Percentiles rank a stretch among this genome's conserved stretches.
Conservation (phyloP, 2,888 invertebrate genomes). For the Macaria liturata region DNA sequence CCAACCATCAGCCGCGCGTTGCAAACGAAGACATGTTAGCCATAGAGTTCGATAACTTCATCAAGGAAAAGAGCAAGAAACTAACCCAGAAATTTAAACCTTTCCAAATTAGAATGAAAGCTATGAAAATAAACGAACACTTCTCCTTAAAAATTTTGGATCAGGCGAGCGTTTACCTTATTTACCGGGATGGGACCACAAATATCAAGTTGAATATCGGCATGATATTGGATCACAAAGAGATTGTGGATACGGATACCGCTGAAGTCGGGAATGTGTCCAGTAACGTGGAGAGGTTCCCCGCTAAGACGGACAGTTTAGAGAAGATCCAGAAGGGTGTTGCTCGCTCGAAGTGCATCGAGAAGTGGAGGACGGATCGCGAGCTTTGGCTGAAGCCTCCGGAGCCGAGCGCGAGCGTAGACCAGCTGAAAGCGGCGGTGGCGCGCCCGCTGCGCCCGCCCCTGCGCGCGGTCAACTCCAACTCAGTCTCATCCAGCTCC, state of each 20-base stretch:
- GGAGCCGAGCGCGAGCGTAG: no score
- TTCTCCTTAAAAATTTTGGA: conserved; percentile 72
- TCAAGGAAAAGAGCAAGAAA: conserved; percentile 71
- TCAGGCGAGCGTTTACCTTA: conserved; percentile 67
- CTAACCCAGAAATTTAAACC: conserved; percentile 66
- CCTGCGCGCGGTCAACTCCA: no score
- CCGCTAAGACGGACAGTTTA: conserved; percentile 17
- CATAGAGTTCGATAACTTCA: conserved; percentile 60
- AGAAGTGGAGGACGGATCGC: no score
- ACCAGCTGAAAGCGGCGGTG: no score
- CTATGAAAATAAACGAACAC: conserved; percentile 69
- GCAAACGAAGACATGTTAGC: no score
- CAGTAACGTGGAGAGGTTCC: conserved; percentile 49
- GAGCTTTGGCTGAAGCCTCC: conserved; percentile 25
- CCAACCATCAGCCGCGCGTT: no score
- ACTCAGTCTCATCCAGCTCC: no score
- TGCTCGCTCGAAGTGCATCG: no score
- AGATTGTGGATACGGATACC: conserved; percentile 70
- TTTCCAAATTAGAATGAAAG: conserved; percentile 75
- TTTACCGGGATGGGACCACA: conserved; percentile 65
- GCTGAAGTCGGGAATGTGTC: conserved; percentile 59
- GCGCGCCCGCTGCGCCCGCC: no score
- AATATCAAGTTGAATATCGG: conserved; percentile 70
- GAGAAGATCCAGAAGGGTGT: no score
- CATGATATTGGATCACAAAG: conserved; percentile 79